Base-by-base conservation (phyloP, 37 sponge, comb jelly and placozoan genomes). In the Crambe crambe region DNA sequence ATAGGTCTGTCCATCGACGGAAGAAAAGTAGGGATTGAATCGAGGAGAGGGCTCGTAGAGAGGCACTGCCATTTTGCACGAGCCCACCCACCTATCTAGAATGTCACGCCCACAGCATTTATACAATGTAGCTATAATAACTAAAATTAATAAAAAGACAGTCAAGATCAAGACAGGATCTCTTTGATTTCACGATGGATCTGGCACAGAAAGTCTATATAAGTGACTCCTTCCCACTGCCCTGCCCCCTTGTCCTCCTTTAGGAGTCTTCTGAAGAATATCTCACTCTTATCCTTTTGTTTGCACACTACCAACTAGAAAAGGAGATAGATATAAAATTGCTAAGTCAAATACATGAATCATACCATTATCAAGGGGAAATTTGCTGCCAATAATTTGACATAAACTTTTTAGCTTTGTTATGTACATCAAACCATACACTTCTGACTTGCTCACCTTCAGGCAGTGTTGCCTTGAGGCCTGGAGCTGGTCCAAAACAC, bases 151-250 rank as follows among this genome's bases (percentile, higher is more conserved):
- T n/a, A n/a, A n/a, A n/a, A n/a, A n/a, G n/a, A n/a, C n/a, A n/a
- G 31, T 17, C 9, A 65, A 31, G 35, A 12, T 42, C 47, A 73
- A 42, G 87, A 86, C 4, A 98, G 87, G 22, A 90, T 81, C 39
- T 95, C 89, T 69, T 86, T 95, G 38, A 98, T 98, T 30, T 98
- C 95, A 36, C 81, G 86, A 78, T 98, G 99, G 25, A 98, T 54
- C 63, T 90, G 91, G 71, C 99, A 98, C 36, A 96, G 81, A 58
- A 80, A 94, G 77, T 98, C 97, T 21, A 91, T 83, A 71, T 97
- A 97, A 51, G 78, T 80, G 35, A 79, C 80, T 29, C 88, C 83
- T 75, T 92, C 86, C 83, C 89, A 88, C 34, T 82, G 86, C 51
- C 90, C 97, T 12, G 81, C 70, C 41, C 91, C 94, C 31, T 81